A percentile compares a stretch with the other conserved stretches of the same genome.
These are phyloP conservation scores for Conopomorpha cramerella DNA, from an alignment of 1,140 invertebrate species.

Conservation along the genomic window DNA sequence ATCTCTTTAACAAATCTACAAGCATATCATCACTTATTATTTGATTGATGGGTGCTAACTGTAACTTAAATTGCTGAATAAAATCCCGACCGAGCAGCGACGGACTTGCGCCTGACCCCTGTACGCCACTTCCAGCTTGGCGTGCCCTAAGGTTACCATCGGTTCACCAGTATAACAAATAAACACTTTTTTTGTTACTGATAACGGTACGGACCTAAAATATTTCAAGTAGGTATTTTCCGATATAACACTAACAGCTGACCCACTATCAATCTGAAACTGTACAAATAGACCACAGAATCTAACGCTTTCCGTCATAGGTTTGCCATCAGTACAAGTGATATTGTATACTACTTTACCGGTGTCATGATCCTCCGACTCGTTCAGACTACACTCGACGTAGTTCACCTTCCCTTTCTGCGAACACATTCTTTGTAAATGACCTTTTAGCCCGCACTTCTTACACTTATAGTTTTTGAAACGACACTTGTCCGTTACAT, in stretches of 20 bases:
- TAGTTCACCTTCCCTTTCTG: conserved; percentile 1
- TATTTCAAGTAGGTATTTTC: background rate
- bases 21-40: too few relatives aligned
- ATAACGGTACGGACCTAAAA: conserved; percentile 1
- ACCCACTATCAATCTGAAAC: conserved; percentile 3
- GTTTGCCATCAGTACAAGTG: too few relatives aligned
- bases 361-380: too few relatives aligned
- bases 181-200: background rate
- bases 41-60: too few relatives aligned
- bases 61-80: too few relatives aligned
- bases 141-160: background rate
- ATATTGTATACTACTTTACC: conserved; percentile 4
- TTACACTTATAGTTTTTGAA: conserved; percentile 6
- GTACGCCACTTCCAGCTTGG: too few relatives aligned
- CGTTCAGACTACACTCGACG: conserved; percentile 2
- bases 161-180: background rate
- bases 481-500: conserved; percentile 2
- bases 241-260: background rate
- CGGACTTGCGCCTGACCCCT: background rate
- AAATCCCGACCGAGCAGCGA: background rate
- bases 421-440: conserved; percentile 2
- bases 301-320: background rate
- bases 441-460: conserved; percentile 2
- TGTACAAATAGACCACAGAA: background rate
- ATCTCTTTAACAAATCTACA: background rate